A percentile compares a stretch with the other conserved stretches of the same genome.
Conservation (phyloP, 2,113 vertebrate species). For the Thryonomys swinderianus region DNA sequence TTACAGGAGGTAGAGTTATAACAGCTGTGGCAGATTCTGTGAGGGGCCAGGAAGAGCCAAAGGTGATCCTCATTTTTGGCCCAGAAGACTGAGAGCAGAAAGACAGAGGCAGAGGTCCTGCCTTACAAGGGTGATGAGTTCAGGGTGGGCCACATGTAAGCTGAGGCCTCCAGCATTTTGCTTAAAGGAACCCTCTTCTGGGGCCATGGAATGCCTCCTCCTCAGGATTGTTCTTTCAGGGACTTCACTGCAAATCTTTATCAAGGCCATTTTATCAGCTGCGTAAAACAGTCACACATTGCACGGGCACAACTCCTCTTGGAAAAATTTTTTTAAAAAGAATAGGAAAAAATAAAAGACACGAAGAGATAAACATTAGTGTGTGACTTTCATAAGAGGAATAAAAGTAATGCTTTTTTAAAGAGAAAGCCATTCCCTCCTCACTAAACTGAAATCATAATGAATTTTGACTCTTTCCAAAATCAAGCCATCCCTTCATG, state of each 20-base stretch:
- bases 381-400: neutral
- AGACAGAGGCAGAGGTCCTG: neutral
- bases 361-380: neutral
- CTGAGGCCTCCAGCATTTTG: neutral
- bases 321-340: neutral
- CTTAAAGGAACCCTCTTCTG: neutral
- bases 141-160: neutral
- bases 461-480: conserved; percentile 21
- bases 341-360: neutral
- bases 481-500: neutral
- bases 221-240: neutral
- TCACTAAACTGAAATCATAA: neutral
- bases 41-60: neutral
- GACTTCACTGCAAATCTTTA: neutral
- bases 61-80: neutral
- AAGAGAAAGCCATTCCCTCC: neutral
- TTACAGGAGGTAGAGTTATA: neutral
- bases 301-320: neutral
- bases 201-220: neutral
- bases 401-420: neutral
- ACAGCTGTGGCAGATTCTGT: neutral
- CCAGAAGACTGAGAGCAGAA: neutral
- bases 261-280: neutral
- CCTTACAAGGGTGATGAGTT: neutral
- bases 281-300: neutral